Evolutionary conservation across 1,140 invertebrate species (phyloP).

Genomic region (Chlorops oryzae): DNA sequence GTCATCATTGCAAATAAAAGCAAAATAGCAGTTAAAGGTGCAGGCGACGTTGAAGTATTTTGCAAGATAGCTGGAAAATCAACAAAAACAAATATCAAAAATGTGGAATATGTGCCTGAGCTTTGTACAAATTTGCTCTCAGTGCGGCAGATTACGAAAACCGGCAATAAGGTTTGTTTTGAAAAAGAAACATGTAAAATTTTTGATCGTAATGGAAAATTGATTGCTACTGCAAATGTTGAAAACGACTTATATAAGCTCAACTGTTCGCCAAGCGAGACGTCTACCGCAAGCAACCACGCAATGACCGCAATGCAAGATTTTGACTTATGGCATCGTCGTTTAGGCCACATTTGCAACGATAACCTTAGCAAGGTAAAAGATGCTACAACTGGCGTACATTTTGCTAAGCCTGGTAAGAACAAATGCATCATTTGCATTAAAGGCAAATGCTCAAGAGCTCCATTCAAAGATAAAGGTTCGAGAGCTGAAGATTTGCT

Average conservation of each 20-base stretch:
- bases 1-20: too few relatives aligned
- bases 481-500: too few relatives aligned
- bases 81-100: background rate
- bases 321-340: slow-evolving; percentile 11
- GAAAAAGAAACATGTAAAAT: background rate
- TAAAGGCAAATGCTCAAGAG: slow-evolving; percentile 26
- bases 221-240: background rate
- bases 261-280: slow-evolving; percentile 2
- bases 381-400: slow-evolving; percentile 1
- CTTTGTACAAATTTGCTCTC: background rate
- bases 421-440: slow-evolving; percentile 24
- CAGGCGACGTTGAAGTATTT: too few relatives aligned
- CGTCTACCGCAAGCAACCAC: too few relatives aligned
- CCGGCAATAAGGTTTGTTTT: background rate
- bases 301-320: background rate
- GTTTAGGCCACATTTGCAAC: slow-evolving; percentile 15
- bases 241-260: slow-evolving; percentile 2
- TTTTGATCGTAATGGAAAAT: background rate
- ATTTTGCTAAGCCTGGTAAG: background rate
- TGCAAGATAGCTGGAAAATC: too few relatives aligned
- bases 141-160: slow-evolving; percentile 2
- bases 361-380: background rate
- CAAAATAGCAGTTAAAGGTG: too few relatives aligned
- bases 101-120: background rate
- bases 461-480: slow-evolving; percentile 21